Conservation (phyloP, 2,797 vertebrate species). For the Lepidocolaptes lacrymiger region DNA sequence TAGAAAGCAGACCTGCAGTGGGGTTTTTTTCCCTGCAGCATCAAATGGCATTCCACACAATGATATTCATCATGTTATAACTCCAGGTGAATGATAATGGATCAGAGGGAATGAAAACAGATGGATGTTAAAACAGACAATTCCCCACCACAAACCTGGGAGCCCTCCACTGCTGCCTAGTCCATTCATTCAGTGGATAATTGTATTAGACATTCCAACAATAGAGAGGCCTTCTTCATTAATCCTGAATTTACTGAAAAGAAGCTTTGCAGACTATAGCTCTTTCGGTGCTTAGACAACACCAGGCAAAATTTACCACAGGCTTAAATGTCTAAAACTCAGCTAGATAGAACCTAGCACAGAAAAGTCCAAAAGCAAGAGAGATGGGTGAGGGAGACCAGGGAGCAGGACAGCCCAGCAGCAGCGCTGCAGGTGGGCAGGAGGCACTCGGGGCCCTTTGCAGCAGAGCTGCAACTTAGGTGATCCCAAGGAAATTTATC, state of each 20-base stretch:
- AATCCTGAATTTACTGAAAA: constrained; percentile 71
- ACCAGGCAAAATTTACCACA: constrained; percentile 7
- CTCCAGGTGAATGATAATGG: constrained; percentile 73
- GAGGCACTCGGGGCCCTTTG: accelerated
- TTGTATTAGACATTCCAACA: constrained; percentile 70
- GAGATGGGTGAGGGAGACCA: background rate
- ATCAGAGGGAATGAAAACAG: constrained; percentile 74
- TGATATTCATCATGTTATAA: constrained; percentile 73
- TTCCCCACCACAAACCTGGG: constrained; percentile 58
- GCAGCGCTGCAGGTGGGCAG: background rate
- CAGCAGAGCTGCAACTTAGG: background rate
- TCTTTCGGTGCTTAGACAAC: constrained; percentile 1
- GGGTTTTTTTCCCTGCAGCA: constrained; percentile 16
- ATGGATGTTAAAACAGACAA: constrained; percentile 73
- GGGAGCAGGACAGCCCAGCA: background rate
- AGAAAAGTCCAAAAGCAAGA: background rate
- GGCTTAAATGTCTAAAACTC: constrained; percentile 15
- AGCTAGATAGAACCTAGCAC: background rate
- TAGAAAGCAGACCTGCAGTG: constrained; percentile 58
- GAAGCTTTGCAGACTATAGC: constrained; percentile 50
- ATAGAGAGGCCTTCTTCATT: constrained; percentile 68
- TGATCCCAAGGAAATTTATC: background rate
- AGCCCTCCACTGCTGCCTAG: constrained; percentile 59
- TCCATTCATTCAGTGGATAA: constrained; percentile 64
- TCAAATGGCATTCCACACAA: constrained; percentile 65